phyloP scores from a whole-genome alignment of 2,888 invertebrate genomes.

The Isoperla grammatica region DNA sequence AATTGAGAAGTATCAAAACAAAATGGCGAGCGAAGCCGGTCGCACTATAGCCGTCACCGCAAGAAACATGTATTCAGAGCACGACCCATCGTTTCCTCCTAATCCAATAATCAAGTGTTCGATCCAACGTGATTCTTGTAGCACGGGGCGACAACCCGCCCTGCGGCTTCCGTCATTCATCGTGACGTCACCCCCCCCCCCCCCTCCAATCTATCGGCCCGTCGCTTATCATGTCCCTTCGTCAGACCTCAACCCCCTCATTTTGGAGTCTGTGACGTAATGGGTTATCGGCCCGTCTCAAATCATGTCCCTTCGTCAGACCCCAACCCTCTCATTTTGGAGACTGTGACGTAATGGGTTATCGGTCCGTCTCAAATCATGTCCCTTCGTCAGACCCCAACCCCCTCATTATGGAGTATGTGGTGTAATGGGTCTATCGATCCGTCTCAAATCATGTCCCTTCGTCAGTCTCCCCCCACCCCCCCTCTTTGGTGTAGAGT shows the following conservation, averaged over 20 bases:
- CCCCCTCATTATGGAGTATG: too few relatives aligned
- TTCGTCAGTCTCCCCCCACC: background rate
- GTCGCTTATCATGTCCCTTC: background rate
- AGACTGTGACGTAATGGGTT: too few relatives aligned
- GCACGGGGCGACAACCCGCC: background rate
- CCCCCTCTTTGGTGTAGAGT: background rate
- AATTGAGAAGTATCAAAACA: too few relatives aligned
- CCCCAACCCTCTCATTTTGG: too few relatives aligned
- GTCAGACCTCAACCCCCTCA: too few relatives aligned
- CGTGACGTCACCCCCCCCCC: background rate
- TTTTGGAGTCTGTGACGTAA: too few relatives aligned
- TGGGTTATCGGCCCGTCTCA: too few relatives aligned
- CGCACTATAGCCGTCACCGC: background rate
- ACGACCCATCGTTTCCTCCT: slow-evolving; percentile 1
- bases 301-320: too few relatives aligned
- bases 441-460: background rate
- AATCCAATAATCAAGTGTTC: slow-evolving; percentile 13
- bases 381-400: too few relatives aligned
- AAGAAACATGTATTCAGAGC: background rate
- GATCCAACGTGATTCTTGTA: background rate
- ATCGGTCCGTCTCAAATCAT: too few relatives aligned
- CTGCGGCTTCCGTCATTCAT: background rate
- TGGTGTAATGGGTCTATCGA: too few relatives aligned
- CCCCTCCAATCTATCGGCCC: background rate
- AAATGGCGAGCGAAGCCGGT: background rate